Evolutionary conservation across 1,140 invertebrate genomes (phyloP).

Genomic region (Thaumatotibia leucotreta): DNA sequence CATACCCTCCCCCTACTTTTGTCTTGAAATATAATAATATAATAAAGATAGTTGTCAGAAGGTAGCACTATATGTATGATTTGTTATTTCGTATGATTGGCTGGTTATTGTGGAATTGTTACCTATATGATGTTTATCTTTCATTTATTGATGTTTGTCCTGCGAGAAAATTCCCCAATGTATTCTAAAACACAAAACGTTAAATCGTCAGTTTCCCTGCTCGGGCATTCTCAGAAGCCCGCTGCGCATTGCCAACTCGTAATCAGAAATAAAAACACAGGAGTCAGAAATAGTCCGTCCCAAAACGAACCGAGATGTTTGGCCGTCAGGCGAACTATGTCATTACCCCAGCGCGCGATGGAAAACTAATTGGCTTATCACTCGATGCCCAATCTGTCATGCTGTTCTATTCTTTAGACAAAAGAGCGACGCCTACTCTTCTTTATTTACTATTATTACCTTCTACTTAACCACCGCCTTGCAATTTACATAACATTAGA

Average conservation of each 20-base stretch:
- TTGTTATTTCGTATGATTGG: too few relatives aligned
- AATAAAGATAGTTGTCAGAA: too few relatives aligned
- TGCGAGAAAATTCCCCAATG: too few relatives aligned
- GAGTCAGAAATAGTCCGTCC: not conserved
- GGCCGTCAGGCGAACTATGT: not conserved
- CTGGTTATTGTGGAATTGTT: too few relatives aligned
- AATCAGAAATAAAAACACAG: conserved; percentile 6
- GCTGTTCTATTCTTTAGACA: not conserved
- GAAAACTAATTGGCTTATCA: conserved; percentile 5
- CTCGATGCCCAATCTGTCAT: not conserved
- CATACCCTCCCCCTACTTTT: too few relatives aligned
- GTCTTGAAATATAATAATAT: too few relatives aligned
- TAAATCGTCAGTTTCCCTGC: not conserved
- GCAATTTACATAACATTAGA: too few relatives aligned
- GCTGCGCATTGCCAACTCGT: not conserved
- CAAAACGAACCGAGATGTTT: not conserved
- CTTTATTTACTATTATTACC: too few relatives aligned
- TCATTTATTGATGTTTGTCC: not conserved
- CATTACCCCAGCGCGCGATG: not conserved
- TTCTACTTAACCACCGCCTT: too few relatives aligned
- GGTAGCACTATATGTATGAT: too few relatives aligned
- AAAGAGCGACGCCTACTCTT: not conserved
- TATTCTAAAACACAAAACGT: too few relatives aligned
- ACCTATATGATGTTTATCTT: too few relatives aligned
- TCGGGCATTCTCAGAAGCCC: not conserved